These are phyloP conservation scores for Ctenodactylus gundi DNA, from an alignment of 2,113 vertebrate genomes.

Conservation along the genomic window DNA sequence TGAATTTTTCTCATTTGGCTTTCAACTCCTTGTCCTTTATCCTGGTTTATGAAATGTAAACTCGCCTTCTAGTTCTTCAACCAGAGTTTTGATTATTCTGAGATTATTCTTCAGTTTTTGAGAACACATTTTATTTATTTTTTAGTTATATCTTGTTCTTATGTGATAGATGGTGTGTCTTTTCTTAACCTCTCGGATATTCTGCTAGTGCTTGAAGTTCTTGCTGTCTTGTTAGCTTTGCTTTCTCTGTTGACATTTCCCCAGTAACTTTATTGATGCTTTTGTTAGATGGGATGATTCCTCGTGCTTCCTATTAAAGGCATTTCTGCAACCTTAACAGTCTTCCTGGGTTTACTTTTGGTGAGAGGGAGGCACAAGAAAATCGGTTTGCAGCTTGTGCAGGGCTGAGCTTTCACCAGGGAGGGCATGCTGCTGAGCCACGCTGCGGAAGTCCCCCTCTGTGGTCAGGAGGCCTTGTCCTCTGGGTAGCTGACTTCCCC, in stretches of 20 bases:
- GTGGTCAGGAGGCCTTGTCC: neutral
- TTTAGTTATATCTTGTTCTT: neutral
- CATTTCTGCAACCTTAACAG: neutral
- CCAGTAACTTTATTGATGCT: neutral
- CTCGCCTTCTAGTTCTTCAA: neutral
- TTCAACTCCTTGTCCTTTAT: neutral
- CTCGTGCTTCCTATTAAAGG: neutral
- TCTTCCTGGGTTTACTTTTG: neutral
- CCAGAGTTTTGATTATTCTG: neutral
- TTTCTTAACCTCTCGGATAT: neutral
- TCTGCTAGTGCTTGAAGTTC: neutral
- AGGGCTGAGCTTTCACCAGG: too few species aligned
- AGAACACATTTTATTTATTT: neutral
- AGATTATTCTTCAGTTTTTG: neutral
- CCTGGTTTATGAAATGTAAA: neutral
- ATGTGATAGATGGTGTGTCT: neutral
- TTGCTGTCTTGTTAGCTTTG: neutral
- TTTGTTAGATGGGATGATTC: neutral
- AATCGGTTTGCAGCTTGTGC: fast-evolving
- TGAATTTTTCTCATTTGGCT: neutral
- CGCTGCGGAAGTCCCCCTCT: fast-evolving
- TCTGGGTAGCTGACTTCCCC: neutral
- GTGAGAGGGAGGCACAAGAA: neutral
- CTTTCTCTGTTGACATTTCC: neutral
- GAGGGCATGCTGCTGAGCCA: too few species aligned